phyloP scores from a whole-genome alignment of 2,113 vertebrate genomes.

The Hystrix cristata region DNA sequence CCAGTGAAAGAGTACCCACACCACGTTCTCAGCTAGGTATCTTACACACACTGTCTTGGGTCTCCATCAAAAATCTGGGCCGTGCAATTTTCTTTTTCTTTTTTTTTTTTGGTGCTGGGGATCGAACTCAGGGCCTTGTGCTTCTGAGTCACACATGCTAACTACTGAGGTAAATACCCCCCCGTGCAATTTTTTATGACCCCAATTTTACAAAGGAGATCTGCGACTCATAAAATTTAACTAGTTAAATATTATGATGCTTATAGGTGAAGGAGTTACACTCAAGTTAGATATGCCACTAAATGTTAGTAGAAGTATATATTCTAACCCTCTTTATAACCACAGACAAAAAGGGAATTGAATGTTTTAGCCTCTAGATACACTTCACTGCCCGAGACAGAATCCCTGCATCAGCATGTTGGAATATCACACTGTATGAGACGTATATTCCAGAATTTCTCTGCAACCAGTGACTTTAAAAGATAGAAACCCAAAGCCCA shows the following conservation, averaged over 20 bases:
- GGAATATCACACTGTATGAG: background rate
- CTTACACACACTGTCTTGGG: background rate
- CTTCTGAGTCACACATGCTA: too few relatives aligned
- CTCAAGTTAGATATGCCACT: background rate
- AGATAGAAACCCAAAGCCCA: slow-evolving; percentile 16
- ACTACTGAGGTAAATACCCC: too few relatives aligned
- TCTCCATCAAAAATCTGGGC: background rate
- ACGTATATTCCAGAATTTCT: background rate
- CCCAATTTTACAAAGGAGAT: background rate
- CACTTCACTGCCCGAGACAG: background rate
- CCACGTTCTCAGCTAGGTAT: background rate
- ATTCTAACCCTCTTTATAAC: background rate
- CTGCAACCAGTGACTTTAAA: slow-evolving; percentile 31
- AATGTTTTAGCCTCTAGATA: background rate
- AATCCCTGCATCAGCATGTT: background rate
- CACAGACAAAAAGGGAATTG: background rate
- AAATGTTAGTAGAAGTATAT: background rate
- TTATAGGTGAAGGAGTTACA: background rate
- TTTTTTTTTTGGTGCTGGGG: too few relatives aligned
- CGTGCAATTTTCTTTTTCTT: background rate
- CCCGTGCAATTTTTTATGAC: background rate
- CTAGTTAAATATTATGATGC: background rate
- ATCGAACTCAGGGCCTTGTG: too few relatives aligned
- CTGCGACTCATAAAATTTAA: background rate
- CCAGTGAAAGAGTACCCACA: background rate